Base-by-base conservation (phyloP, 2,113 vertebrate species). In the Nyctereutes procyonoides region DNA sequence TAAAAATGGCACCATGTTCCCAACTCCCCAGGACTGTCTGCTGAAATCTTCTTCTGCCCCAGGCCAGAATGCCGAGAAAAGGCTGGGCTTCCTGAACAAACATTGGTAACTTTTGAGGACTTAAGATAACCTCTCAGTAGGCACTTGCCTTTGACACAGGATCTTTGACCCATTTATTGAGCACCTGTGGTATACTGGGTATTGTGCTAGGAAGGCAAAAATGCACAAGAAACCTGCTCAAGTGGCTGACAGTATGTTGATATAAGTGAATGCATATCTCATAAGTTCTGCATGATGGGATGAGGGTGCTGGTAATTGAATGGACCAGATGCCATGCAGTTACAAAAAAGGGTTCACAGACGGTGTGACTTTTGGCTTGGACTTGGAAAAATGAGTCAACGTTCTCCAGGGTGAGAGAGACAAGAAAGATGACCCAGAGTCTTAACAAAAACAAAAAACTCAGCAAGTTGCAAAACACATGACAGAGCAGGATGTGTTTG, bases 361-460 rank as follows among this genome's bases (percentile, higher is more conserved):
- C 28, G 38, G 13, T 63, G 9, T 56, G 76, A 32, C 53, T 79
- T 86, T 55, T 8, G 30, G 32, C 22, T 73, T 82, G 55, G 32
- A 55, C 22, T 88, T 93, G 30, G 32, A 58, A 82, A 88, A n/a
- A 10, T 4, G 16, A 63, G 71, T 28, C 79, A 32, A 14, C 0
- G 7, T 58, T 73, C 32, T 3, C 4, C 30, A 53, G 28, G 13
- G 28, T 53, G 81, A 88, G 55, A 55, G 60, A 79, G 48, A 65
- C 24, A 38, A 90, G 92, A 76, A 65, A 80, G 62, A 48, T 15
- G 20, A 63, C 20, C 26, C 7, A 16, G 11, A 95, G 43, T n/a
- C 92, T 80, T 74, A 32, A n/a, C 87, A 80, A 91, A 85, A 32
- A 48, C 12, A 28, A 94, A 35, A 51, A 65, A 26, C 35, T 63